phyloP scores from a whole-genome alignment of 92 coral and sea anemone species.

The Diadumene lineata region DNA sequence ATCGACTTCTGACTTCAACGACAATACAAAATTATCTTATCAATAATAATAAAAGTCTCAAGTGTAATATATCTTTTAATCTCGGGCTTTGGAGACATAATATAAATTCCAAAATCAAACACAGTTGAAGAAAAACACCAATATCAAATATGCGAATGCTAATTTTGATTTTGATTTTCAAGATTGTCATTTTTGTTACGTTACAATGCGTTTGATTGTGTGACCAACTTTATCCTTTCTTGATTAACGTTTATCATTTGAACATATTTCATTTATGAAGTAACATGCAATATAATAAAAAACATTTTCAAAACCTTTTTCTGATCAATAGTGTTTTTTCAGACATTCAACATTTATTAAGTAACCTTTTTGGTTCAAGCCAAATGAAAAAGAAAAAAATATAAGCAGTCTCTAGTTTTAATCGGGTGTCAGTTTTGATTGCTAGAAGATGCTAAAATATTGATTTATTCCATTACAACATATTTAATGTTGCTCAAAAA shows the following conservation, averaged over 20 bases:
- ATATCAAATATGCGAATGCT: not conserved
- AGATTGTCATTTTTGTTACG: not conserved
- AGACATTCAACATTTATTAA: no score
- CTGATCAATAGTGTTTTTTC: not conserved
- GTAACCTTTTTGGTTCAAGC: not conserved
- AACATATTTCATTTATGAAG: no score
- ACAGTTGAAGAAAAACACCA: no score
- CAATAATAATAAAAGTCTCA: not conserved
- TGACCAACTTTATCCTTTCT: no score
- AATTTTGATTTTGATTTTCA: not conserved
- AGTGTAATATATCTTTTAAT: not conserved
- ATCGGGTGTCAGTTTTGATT: no score
- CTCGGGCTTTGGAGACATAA: not conserved
- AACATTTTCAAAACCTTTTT: no score
- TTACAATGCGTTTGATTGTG: not conserved
- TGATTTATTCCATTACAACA: no score
- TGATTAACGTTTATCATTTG: no score
- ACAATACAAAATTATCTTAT: not conserved
- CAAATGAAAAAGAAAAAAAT: not conserved
- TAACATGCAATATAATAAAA: no score
- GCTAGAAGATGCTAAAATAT: no score
- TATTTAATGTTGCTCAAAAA: no score
- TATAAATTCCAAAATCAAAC: not conserved
- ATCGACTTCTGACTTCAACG: not conserved
- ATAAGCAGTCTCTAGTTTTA: no score